phyloP scores from a whole-genome alignment of 2,888 invertebrate genomes.

The Strigamia transsilvanica region DNA sequence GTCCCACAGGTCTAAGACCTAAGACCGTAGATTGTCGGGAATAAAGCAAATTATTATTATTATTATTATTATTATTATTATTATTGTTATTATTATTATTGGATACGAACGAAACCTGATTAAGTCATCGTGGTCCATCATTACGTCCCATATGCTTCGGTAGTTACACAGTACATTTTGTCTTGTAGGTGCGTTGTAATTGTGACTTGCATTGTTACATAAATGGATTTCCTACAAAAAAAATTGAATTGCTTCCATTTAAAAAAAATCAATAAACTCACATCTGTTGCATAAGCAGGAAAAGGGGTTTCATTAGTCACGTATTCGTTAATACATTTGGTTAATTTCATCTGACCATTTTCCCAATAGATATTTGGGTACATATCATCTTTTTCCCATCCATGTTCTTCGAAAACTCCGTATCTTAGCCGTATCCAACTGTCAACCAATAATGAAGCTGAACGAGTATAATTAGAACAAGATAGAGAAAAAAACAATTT shows the following conservation, averaged over 20 bases:
- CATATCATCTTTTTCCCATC: background rate
- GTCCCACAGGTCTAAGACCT: no score
- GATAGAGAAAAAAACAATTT: background rate
- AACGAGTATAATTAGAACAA: background rate
- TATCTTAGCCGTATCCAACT: conserved; percentile 6
- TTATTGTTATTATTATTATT: no score
- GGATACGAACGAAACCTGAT: background rate
- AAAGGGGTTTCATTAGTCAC: background rate
- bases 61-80: no score
- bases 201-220: conserved; percentile 15
- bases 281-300: conserved; percentile 1
- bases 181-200: conserved; percentile 24
- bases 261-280: background rate
- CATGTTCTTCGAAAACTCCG: conserved; percentile 23
- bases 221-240: background rate
- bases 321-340: background rate
- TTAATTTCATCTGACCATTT: conserved; percentile 4
- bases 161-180: conserved; percentile 26
- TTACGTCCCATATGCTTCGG: conserved; percentile 11
- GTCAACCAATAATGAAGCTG: background rate
- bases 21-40: no score
- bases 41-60: no score
- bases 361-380: conserved; percentile 15
- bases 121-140: background rate
- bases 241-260: background rate